phyloP scores from a whole-genome alignment of 2,888 invertebrate species.

The Trichogramma dendrolimi region DNA sequence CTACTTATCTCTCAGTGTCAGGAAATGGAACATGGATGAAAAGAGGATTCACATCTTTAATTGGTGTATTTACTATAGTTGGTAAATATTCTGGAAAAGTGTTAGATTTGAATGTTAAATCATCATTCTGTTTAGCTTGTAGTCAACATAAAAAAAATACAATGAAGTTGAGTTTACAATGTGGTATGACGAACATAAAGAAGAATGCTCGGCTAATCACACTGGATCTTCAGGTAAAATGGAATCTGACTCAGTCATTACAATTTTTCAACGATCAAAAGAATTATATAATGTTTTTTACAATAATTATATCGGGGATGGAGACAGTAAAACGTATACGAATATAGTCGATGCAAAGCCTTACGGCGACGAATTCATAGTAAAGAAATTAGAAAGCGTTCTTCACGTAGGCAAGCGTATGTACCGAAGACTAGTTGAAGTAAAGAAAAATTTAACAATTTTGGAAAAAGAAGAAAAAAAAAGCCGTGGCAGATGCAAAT shows the following conservation, averaged over 20 bases:
- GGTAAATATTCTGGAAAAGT: slow-evolving; percentile 24
- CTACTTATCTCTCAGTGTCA: slow-evolving; percentile 22
- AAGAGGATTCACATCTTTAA: slow-evolving; percentile 23
- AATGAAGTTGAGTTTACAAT: slow-evolving; percentile 19
- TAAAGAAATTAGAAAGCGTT: slow-evolving; percentile 26
- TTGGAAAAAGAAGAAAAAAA: slow-evolving; percentile 11
- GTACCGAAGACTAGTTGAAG: slow-evolving; percentile 27
- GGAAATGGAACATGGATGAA: slow-evolving; percentile 27
- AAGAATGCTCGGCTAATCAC: slow-evolving; percentile 20
- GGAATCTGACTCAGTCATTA: slow-evolving; percentile 20
- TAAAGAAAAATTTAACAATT: slow-evolving; percentile 21
- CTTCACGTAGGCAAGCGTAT: slow-evolving; percentile 29
- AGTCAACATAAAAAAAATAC: slow-evolving; percentile 5
- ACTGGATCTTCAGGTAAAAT: slow-evolving; percentile 22
- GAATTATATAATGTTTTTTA: not conserved
- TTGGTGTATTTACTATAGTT: slow-evolving; percentile 24
- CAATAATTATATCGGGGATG: not conserved
- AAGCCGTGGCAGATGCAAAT: not conserved
- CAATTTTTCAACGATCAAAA: slow-evolving; percentile 16
- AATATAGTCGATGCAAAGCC: slow-evolving; percentile 14
- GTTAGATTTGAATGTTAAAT: slow-evolving; percentile 16
- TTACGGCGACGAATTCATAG: slow-evolving; percentile 24
- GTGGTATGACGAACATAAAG: slow-evolving; percentile 18
- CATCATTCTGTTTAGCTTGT: slow-evolving; percentile 15
- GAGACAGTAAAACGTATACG: slow-evolving; percentile 8